phyloP scores from a whole-genome alignment of 1,140 invertebrate genomes.

The Tetramorium simillimum region DNA sequence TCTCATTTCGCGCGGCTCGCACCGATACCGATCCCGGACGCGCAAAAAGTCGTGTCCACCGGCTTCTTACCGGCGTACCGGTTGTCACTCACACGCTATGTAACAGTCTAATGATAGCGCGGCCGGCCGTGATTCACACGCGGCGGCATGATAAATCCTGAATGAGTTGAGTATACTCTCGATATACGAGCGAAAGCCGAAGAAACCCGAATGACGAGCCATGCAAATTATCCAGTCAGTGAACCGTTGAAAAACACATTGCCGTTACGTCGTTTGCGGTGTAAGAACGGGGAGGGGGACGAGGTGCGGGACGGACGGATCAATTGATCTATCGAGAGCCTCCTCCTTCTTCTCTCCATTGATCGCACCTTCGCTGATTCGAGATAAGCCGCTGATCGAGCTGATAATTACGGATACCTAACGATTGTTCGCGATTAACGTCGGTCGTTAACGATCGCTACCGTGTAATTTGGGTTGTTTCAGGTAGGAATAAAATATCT shows the following conservation, averaged over 20 bases:
- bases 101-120: slow-evolving; percentile 56
- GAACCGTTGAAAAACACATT: slow-evolving; percentile 42
- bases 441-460: slow-evolving; percentile 16
- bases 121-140: slow-evolving; percentile 49
- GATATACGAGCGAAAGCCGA: slow-evolving; percentile 46
- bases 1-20: slow-evolving; percentile 5
- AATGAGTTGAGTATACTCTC: slow-evolving; percentile 28
- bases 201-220: slow-evolving; percentile 48
- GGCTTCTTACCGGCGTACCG: slow-evolving; percentile 33
- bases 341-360: not conserved
- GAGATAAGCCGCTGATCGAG: slow-evolving; percentile 25
- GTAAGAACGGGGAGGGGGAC: not conserved
- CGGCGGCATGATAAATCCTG: slow-evolving; percentile 32
- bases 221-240: slow-evolving; percentile 55
- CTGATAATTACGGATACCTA: slow-evolving; percentile 11
- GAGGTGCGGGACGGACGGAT: not conserved
- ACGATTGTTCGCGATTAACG: slow-evolving; percentile 29
- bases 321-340: slow-evolving; percentile 40
- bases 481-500: not conserved
- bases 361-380: slow-evolving; percentile 38
- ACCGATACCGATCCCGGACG: slow-evolving; percentile 19
- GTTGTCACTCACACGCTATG: slow-evolving; percentile 34
- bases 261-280: slow-evolving; percentile 2
- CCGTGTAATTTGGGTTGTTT: not conserved
- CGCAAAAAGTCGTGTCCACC: slow-evolving; percentile 32